Conservation (phyloP, 1,140 invertebrate genomes). For the Tetramorium simillimum region DNA sequence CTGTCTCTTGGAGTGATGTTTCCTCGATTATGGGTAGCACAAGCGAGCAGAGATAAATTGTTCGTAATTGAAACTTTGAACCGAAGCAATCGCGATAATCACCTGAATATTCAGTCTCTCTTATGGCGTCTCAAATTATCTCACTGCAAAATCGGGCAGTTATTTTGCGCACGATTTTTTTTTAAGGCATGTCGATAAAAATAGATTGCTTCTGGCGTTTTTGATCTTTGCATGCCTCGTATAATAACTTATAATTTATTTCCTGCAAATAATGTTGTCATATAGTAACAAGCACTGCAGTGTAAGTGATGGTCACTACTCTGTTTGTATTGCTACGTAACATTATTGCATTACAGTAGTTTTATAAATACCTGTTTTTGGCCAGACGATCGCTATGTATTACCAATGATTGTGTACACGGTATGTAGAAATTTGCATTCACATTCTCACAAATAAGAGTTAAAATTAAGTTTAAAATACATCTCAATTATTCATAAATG, state of each 20-base stretch:
- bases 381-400: not conserved
- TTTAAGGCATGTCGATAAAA: not conserved
- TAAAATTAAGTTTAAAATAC: not conserved
- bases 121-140: constrained; percentile 69
- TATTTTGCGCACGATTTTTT: not conserved
- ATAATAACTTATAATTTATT: constrained; percentile 27
- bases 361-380: constrained; percentile 3
- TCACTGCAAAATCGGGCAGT: not conserved
- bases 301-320: constrained; percentile 12
- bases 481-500: not conserved
- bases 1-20: constrained; percentile 61
- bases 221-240: not conserved
- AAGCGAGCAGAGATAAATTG: constrained; percentile 63
- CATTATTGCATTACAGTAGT: not conserved
- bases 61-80: constrained; percentile 65
- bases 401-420: not conserved
- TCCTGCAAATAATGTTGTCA: not conserved
- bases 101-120: constrained; percentile 48
- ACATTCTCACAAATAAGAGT: not conserved
- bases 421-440: constrained; percentile 1
- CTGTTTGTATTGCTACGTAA: constrained; percentile 18
- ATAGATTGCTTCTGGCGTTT: not conserved
- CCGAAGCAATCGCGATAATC: constrained; percentile 65
- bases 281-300: not conserved
- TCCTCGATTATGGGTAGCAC: constrained; percentile 65